Evolutionary conservation across 2,797 vertebrate species (phyloP).

Genomic region (Calcarius lapponicus): DNA sequence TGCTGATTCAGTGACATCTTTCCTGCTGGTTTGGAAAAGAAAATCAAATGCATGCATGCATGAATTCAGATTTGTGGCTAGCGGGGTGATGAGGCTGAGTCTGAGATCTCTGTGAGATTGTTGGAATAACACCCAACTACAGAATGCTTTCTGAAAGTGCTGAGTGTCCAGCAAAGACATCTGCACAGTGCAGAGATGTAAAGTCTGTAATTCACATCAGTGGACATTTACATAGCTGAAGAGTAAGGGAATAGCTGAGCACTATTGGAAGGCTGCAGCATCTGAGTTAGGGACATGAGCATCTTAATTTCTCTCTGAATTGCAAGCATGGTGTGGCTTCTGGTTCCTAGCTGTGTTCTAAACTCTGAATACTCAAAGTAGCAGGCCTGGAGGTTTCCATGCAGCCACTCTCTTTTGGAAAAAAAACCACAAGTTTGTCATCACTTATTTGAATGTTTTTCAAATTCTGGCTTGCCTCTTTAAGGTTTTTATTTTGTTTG

Average conservation of each 20-base stretch:
- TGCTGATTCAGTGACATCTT: not conserved
- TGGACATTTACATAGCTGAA: accelerated
- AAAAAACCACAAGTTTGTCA: not conserved
- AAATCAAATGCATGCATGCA: not conserved
- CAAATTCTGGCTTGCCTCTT: not conserved
- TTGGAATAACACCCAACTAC: not conserved
- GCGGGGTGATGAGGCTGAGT: too few relatives aligned
- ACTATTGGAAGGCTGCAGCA: not conserved
- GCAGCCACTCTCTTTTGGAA: not conserved
- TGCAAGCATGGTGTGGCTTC: not conserved
- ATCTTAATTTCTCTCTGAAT: not conserved
- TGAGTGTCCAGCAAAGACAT: not conserved
- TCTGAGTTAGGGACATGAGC: not conserved
- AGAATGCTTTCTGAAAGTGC: not conserved
- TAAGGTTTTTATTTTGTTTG: not conserved
- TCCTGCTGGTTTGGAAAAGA: not conserved
- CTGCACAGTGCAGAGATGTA: not conserved
- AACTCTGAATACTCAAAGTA: not conserved
- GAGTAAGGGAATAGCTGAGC: not conserved
- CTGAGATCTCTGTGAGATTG: not conserved
- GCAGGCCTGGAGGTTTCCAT: not conserved
- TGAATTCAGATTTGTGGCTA: not conserved
- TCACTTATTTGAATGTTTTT: not conserved
- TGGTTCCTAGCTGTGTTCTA: not conserved
- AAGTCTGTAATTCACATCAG: not conserved